phyloP scores from a whole-genome alignment of 1,140 invertebrate genomes.

The Phymorhynchus buccinoides region DNA sequence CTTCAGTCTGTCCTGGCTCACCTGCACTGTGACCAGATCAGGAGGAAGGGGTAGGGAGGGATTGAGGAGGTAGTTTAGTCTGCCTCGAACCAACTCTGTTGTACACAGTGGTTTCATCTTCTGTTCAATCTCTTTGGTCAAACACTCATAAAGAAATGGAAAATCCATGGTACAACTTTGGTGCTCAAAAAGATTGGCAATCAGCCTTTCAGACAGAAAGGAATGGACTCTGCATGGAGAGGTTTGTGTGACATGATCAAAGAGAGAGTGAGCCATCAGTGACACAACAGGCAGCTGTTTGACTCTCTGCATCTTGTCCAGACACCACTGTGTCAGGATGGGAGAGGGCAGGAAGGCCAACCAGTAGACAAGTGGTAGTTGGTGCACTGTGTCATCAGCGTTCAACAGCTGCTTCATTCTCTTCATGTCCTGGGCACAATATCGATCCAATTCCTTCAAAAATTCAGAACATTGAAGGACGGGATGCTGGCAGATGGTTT shows the following conservation, averaged over 20 bases:
- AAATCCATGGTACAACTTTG: neutral
- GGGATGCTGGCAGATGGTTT: neutral
- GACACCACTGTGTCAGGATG: conserved; percentile 16
- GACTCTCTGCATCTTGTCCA: neutral
- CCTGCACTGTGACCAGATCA: neutral
- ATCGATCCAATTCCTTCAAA: neutral
- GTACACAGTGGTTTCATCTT: neutral
- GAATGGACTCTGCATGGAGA: neutral
- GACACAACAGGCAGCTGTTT: no score
- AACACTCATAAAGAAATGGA: neutral
- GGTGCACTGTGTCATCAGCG: neutral
- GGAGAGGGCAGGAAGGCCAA: neutral
- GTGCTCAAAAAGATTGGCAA: neutral
- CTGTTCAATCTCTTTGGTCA: neutral
- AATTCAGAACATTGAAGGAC: conserved; percentile 2
- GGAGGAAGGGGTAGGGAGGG: conserved; percentile 4
- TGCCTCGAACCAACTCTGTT: neutral
- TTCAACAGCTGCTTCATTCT: neutral
- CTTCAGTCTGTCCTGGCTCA: neutral
- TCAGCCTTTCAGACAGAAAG: neutral
- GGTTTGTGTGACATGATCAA: neutral
- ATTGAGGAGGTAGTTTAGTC: neutral
- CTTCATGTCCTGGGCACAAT: neutral
- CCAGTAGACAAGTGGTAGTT: conserved; percentile 4
- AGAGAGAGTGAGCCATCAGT: neutral